Evolutionary conservation across 2,113 vertebrate genomes (phyloP).

Genomic region (Pachycephala philippinensis): DNA sequence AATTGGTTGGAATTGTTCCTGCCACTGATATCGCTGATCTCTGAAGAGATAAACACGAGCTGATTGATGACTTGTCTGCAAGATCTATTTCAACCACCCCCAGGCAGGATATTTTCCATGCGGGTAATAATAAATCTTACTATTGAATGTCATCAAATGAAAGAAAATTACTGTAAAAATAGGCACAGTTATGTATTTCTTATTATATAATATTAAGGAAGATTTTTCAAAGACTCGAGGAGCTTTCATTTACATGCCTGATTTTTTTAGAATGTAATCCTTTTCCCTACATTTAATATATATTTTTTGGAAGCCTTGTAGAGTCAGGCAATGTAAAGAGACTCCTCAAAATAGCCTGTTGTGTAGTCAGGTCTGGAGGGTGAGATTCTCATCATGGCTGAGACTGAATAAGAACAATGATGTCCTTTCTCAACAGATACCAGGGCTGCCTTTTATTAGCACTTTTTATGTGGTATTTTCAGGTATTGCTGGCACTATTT

Average conservation of each 20-base stretch:
- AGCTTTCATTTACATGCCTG: background rate
- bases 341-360: background rate
- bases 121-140: conserved; percentile 60
- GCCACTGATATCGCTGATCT: conserved; percentile 47
- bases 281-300: background rate
- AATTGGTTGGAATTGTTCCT: conserved; percentile 52
- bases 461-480: background rate
- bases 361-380: background rate
- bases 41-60: conserved; percentile 45
- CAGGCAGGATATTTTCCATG: conserved; percentile 62
- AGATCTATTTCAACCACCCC: conserved; percentile 57
- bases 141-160: conserved; percentile 45
- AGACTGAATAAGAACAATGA: conserved; percentile 4
- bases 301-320: background rate
- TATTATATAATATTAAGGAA: conserved; percentile 22
- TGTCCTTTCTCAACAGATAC: background rate
- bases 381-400: background rate
- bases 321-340: background rate
- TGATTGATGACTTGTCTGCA: conserved; percentile 63
- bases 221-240: background rate
- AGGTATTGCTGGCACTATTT: background rate
- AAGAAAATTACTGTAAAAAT: conserved; percentile 57
- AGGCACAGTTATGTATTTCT: conserved; percentile 44
- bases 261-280: background rate
- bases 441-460: background rate